Conservation (phyloP, 2,113 vertebrate genomes). For the Myiozetetes cayanensis region DNA sequence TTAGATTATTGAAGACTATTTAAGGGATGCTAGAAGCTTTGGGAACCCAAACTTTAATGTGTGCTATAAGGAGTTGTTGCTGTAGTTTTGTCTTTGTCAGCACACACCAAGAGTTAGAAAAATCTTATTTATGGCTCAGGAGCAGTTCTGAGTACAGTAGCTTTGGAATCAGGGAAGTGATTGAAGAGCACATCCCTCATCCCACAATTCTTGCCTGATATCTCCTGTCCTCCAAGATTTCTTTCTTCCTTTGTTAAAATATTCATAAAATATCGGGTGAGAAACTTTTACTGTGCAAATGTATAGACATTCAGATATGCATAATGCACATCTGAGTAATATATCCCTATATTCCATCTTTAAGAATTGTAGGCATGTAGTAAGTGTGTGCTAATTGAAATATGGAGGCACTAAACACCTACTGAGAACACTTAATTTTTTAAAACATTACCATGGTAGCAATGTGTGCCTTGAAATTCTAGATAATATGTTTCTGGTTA, state of each 20-base stretch:
- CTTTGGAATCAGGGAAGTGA: not conserved
- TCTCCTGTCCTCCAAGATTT: not conserved
- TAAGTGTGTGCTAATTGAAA: conserved; percentile 52
- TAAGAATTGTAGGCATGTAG: conserved; percentile 7
- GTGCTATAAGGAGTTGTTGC: not conserved
- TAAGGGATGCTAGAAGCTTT: not conserved
- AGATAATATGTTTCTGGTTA: conserved; percentile 63
- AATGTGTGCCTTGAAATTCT: conserved; percentile 46
- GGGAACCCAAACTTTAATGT: not conserved
- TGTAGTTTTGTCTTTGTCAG: not conserved
- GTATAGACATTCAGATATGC: not conserved
- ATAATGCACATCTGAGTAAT: not conserved
- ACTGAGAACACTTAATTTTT: conserved; percentile 58
- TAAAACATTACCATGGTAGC: conserved; percentile 10
- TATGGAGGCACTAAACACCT: conserved; percentile 40
- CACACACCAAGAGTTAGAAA: not conserved
- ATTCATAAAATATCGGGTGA: not conserved
- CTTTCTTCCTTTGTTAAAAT: not conserved
- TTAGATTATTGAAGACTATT: not conserved
- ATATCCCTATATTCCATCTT: not conserved
- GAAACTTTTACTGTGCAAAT: not conserved
- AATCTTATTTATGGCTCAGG: not conserved
- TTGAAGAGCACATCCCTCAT: not conserved
- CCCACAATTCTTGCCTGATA: not conserved
- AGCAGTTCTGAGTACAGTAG: not conserved